Evolutionary conservation across 2,888 invertebrate species (phyloP), one percentile per base, ranked within the genome.

Genomic region (Zele albiditarsus): DNA sequence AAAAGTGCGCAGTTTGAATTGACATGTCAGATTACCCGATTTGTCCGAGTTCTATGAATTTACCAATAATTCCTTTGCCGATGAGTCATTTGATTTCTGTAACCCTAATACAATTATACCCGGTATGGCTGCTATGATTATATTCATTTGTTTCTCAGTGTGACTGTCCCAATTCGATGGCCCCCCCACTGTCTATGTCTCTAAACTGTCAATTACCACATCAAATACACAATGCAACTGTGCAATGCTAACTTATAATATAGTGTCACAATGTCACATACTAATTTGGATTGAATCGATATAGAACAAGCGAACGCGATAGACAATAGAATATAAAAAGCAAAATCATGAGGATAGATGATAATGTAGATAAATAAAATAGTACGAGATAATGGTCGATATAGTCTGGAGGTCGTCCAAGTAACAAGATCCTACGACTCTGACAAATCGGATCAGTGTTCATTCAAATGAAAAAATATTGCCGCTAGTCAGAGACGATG

Each of bases 361-460:
- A 23, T 38, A 38, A 20, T 65, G 4, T 33, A 65, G 12, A 38
- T 42, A 70, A 60, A 42, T 20, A 8, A 28, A 23, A 69, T 8
- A 27, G 46, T 5, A 33, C 16, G 62, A 46, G 53, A 62, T 16
- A 57, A 33, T 68, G 46, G 62, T 73, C 73, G 65, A 28, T 69
- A 68, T 33, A 62, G 31, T 69, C 69, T 69, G 62, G 69, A 74
- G 74, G 69, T 74, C 74, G 69, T 68, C 63, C 76, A 78, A 73
- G 76, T 79, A 79, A 78, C 79, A 76, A 80, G 75, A 66, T 77
- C 65, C 76, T 62, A 14, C 77, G 75, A 46, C 77, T 79, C 78
- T 78, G 78, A 80, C 79, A 79, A 80, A 80, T 80, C 79, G 79
- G 79, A 80, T 80, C 79, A 79, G 80, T 67, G 76, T 77, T 78